These are phyloP conservation scores for Melanerpes formicivorus DNA, from an alignment of 2,113 vertebrate genomes.

Conservation along the genomic window DNA sequence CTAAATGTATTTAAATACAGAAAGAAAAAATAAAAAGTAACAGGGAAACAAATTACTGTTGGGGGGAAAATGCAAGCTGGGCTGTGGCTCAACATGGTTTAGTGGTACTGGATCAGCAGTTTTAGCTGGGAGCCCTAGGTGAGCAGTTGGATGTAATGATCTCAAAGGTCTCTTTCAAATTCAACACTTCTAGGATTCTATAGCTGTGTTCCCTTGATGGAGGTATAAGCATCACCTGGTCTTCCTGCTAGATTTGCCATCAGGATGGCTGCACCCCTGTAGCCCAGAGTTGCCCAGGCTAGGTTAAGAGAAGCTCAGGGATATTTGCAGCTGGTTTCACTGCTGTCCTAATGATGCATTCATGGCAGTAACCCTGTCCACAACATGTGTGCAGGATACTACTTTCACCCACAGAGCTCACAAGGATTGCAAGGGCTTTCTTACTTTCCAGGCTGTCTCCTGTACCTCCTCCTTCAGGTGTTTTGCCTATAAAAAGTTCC, in stretches of 20 bases:
- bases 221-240: neutral
- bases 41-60: neutral
- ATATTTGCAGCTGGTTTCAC: no score
- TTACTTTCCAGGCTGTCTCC: neutral
- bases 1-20: neutral
- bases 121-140: no score
- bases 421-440: neutral
- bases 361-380: neutral
- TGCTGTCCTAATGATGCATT: neutral
- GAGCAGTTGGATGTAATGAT: no score
- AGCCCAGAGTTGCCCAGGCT: neutral
- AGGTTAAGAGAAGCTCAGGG: neutral
- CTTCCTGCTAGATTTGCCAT: no score
- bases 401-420: neutral
- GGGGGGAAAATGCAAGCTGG: neutral
- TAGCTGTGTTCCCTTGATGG: rapidly evolving
- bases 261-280: neutral
- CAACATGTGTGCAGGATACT: neutral
- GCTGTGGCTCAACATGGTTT: neutral
- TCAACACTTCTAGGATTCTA: neutral
- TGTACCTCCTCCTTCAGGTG: neutral
- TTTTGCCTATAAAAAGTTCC: neutral
- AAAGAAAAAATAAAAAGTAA: neutral
- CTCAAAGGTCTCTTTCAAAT: no score
- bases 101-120: no score